Conservation (phyloP, 2,113 vertebrate genomes). For the Lepus timidus region DNA sequence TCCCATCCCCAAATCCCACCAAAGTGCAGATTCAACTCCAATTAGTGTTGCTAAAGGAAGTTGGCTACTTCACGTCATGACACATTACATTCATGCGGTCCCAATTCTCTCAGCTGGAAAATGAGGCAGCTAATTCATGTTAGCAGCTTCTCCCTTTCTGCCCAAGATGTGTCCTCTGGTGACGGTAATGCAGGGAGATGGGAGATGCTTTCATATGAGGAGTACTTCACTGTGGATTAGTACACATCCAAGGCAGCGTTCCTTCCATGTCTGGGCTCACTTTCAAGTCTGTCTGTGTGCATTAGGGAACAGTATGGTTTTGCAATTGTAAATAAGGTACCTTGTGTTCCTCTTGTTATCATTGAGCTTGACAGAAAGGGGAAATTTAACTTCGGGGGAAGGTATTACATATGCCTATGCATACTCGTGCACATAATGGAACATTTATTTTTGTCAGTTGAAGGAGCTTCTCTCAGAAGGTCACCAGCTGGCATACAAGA, state of each 20-base stretch:
- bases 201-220: neutral
- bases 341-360: constrained; percentile 60
- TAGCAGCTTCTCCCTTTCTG: constrained; percentile 67
- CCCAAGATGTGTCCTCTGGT: constrained; percentile 52
- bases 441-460: constrained; percentile 63
- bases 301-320: constrained; percentile 59
- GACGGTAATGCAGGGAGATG: constrained; percentile 47
- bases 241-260: constrained; percentile 63
- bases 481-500: constrained; percentile 69
- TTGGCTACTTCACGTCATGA: constrained; percentile 17
- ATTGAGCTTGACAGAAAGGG: constrained; percentile 70
- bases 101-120: neutral
- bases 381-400: constrained; percentile 66
- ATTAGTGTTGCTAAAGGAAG: neutral
- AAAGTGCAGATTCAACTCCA: neutral
- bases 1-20: neutral
- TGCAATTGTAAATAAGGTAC: constrained; percentile 66
- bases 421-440: constrained; percentile 55
- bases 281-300: constrained; percentile 74
- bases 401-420: constrained; percentile 50
- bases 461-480: constrained; percentile 73
- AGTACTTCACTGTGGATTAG: neutral
- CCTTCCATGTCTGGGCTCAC: constrained; percentile 63
- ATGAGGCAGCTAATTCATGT: neutral
- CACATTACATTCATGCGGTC: neutral